These are phyloP conservation scores for Acleris emargana DNA, from an alignment of 2,888 invertebrate species.

Conservation along the genomic window DNA sequence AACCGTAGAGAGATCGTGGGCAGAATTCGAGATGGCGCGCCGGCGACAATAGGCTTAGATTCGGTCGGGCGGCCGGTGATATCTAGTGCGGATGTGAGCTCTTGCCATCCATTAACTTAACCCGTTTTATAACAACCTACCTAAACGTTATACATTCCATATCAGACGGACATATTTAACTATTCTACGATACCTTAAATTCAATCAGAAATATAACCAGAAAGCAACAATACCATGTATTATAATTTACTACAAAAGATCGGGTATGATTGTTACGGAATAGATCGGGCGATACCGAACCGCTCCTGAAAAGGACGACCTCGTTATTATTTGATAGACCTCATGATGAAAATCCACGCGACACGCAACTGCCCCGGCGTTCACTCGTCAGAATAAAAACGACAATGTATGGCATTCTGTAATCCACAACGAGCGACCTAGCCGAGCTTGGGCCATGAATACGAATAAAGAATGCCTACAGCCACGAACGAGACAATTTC, in stretches of 20 bases:
- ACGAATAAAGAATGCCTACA: constrained; percentile 68
- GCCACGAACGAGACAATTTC: constrained; percentile 67
- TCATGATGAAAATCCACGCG: constrained; percentile 76
- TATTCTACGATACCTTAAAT: constrained; percentile 26
- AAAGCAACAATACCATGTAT: constrained; percentile 62
- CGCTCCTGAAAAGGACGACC: constrained; percentile 67
- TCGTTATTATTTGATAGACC: constrained; percentile 80
- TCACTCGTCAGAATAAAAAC: constrained; percentile 78
- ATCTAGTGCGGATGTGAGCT: constrained; percentile 61
- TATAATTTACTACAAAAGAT: constrained; percentile 73
- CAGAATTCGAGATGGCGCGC: constrained; percentile 71
- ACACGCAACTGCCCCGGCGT: constrained; percentile 79
- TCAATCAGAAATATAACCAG: constrained; percentile 31
- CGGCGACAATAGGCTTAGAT: constrained; percentile 73
- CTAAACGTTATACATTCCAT: not conserved
- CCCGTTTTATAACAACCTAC: constrained; percentile 44
- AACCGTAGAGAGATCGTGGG: constrained; percentile 76
- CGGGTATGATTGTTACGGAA: constrained; percentile 65
- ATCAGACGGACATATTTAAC: not conserved
- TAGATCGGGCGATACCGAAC: constrained; percentile 68
- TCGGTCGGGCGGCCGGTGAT: constrained; percentile 50
- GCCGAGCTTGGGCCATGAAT: constrained; percentile 63
- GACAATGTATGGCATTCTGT: constrained; percentile 70
- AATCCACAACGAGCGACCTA: constrained; percentile 53
- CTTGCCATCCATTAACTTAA: constrained; percentile 62